Conservation (phyloP, 2,113 vertebrate species). For the Mandrillus leucophaeus region DNA sequence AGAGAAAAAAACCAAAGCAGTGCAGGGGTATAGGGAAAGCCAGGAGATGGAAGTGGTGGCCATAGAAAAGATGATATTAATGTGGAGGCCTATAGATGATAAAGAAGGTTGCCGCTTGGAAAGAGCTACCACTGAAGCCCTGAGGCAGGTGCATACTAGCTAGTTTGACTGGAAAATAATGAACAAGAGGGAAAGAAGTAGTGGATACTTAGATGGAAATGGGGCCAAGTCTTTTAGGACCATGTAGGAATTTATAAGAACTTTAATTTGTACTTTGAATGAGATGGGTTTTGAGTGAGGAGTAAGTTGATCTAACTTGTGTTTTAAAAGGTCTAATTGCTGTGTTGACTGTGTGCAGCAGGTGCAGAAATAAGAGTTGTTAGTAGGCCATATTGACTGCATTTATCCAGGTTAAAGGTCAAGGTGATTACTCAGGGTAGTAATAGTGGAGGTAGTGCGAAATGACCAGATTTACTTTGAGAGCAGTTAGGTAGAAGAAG, state of each 20-base stretch:
- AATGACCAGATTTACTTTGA: not conserved
- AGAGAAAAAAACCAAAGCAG: not conserved
- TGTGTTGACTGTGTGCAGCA: not conserved
- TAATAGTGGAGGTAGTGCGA: not conserved
- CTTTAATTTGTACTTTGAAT: conserved; percentile 18
- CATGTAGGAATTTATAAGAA: not conserved
- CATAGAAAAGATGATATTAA: not conserved
- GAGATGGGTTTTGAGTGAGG: not conserved
- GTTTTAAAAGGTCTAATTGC: not conserved
- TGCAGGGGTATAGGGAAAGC: not conserved
- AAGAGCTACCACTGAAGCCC: not conserved
- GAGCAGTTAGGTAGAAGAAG: not conserved
- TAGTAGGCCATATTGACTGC: not conserved
- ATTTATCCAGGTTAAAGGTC: conserved; percentile 27
- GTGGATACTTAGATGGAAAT: not conserved
- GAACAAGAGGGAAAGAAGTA: not conserved
- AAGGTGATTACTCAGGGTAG: not conserved
- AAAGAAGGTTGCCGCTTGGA: not conserved
- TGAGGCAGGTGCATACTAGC: not conserved
- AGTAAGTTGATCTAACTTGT: not conserved
- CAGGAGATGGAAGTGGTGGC: not conserved
- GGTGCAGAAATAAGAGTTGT: not conserved
- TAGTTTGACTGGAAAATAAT: not conserved
- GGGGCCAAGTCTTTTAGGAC: not conserved
- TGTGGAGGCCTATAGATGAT: not conserved